Evolutionary conservation across 64 coral and sea anemone species (phyloP).

Genomic region (Stylophora pistillata): DNA sequence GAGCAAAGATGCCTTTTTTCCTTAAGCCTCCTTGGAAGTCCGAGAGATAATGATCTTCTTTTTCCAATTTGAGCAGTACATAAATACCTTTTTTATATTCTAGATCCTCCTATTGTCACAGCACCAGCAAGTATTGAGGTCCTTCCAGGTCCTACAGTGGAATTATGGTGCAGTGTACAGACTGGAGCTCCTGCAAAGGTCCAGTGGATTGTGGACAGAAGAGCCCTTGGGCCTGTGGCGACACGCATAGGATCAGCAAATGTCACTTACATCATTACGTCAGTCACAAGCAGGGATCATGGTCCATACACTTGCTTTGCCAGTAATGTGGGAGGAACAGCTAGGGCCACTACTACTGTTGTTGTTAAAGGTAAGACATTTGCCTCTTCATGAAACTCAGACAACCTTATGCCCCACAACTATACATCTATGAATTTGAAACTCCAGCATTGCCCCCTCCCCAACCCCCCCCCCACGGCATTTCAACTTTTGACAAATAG

Average conservation of each 20-base stretch:
- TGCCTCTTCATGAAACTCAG: background rate
- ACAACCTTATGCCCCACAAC: no score
- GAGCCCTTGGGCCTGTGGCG: slow-evolving; percentile 56
- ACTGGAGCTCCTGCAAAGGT: slow-evolving; percentile 50
- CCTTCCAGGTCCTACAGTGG: slow-evolving; percentile 14
- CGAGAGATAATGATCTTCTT: no score
- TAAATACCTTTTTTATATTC: background rate
- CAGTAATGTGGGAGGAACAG: slow-evolving; percentile 76
- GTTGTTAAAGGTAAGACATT: slow-evolving; percentile 61
- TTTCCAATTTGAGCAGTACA: background rate
- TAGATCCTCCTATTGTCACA: slow-evolving; percentile 69
- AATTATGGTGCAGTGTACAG: slow-evolving; percentile 48
- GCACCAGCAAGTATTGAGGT: slow-evolving; percentile 41
- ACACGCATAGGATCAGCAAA: slow-evolving; percentile 66
- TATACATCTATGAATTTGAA: no score
- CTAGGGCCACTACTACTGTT: slow-evolving; percentile 45
- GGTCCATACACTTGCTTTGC: slow-evolving; percentile 78
- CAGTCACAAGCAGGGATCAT: slow-evolving; percentile 16
- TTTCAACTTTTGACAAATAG: no score
- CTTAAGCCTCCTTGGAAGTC: no score
- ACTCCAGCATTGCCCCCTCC: no score
- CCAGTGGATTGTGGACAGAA: slow-evolving; percentile 66
- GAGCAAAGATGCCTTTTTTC: no score
- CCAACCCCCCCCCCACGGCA: no score
- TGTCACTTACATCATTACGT: slow-evolving; percentile 62